Conservation (phyloP, 2,113 vertebrate genomes). For the Crypturellus undulatus region DNA sequence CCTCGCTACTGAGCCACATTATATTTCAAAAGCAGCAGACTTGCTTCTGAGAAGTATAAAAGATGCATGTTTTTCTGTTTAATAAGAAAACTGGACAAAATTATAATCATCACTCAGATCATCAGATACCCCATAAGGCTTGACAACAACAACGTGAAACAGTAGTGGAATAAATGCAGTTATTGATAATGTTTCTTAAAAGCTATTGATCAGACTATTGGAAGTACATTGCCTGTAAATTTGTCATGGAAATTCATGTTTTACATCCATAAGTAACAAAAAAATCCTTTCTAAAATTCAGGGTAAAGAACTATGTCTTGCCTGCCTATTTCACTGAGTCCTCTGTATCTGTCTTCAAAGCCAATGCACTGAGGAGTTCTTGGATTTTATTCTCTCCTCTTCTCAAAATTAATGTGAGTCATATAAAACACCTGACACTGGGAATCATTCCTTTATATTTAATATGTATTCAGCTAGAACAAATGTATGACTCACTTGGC, state of each 20-base stretch:
- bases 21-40: background rate
- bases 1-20: background rate
- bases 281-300: background rate
- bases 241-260: background rate
- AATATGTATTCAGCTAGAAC: conserved; percentile 41
- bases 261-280: background rate
- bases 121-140: background rate
- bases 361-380: background rate
- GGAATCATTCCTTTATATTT: conserved; percentile 39
- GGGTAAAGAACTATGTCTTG: background rate
- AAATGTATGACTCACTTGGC: conserved; percentile 29
- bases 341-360: background rate
- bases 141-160: background rate
- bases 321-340: background rate
- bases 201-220: background rate
- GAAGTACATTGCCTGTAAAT: background rate
- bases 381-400: conserved; percentile 7
- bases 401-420: conserved; percentile 10
- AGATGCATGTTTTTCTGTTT: background rate
- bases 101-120: conserved; percentile 31
- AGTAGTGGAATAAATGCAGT: background rate
- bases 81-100: conserved; percentile 8
- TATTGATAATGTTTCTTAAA: background rate
- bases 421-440: background rate
- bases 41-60: background rate